Evolutionary conservation across 2,888 invertebrate genomes (phyloP), one percentile per base, ranked within the genome.

Genomic region (Craniophora ligustri): DNA sequence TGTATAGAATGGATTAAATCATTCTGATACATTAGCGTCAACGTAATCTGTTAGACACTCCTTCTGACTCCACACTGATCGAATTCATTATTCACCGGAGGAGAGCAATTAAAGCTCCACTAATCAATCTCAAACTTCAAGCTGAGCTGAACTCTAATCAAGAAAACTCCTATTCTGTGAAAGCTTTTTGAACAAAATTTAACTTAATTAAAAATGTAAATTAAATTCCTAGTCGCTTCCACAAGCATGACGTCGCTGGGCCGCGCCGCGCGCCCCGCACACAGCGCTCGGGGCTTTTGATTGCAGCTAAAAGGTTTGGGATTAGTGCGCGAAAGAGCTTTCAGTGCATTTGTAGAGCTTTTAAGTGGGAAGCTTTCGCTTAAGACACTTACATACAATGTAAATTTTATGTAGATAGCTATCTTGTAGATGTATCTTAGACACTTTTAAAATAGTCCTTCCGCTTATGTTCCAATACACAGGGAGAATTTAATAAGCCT

Each of bases 291-390:
- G 90, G 87, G 92, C 93, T 92, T 93, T 93, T 93, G 93, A 93
- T 93, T 94, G 93, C 93, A 93, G 93, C 93, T 94, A 94, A 94
- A 93, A 93, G 92, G 93, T 92, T 92, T 91, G 92, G 91, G 91
- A 92, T 91, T 93, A 93, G 92, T 92, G 91, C 92, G 92, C 92
- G 93, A 92, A 91, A 93, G 92, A 93, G 94, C 93, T 93, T 93
- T 93, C 93, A 92, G 92, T 93, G 93, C 93, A 93, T 93, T 93
- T 92, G 92, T 92, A 92, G 92, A 93, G 93, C 92, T 93, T 93
- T 93, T 92, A 93, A 93, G 92, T 93, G 93, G 93, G 92, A 92
- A 92, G 92, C 93, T 92, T 91, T 92, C 89, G 91, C 92, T 92
- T 91, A 92, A 93, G 92, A 93, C 86, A 92, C 93, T 92, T 92